A percentile compares a stretch with the other conserved stretches of the same genome.
These are phyloP conservation scores for Napeogenes sylphis DNA, from an alignment of 2,888 invertebrate species.

Conservation along the genomic window DNA sequence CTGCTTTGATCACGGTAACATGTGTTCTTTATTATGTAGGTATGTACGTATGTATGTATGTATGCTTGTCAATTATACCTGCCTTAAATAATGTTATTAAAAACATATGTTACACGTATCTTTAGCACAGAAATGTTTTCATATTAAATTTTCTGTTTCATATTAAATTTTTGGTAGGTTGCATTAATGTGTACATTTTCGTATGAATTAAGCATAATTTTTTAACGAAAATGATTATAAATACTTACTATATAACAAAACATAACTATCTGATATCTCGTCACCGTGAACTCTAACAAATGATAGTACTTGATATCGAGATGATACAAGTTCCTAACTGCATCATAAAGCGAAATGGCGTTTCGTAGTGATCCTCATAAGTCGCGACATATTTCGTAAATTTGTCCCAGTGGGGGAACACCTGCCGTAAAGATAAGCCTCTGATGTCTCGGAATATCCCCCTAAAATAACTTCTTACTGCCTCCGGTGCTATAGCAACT, in stretches of 20 bases:
- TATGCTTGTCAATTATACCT: too few species aligned
- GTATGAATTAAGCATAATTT: too few species aligned
- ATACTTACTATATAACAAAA: too few species aligned
- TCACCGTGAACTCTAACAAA: neutral
- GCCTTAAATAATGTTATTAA: too few species aligned
- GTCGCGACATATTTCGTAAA: constrained; percentile 72
- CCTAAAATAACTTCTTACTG: constrained; percentile 77
- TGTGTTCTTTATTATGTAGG: constrained; percentile 19
- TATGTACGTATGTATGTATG: neutral
- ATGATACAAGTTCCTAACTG: constrained; percentile 16
- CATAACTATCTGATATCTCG: too few species aligned
- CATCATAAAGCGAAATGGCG: constrained; percentile 35
- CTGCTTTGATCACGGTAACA: constrained; percentile 53
- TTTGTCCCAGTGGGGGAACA: constrained; percentile 69
- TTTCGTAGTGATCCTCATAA: constrained; percentile 66
- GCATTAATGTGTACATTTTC: too few species aligned
- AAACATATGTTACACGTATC: too few species aligned
- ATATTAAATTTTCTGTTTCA: too few species aligned
- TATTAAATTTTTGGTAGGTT: too few species aligned
- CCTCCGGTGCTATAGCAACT: constrained; percentile 72
- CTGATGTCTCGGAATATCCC: constrained; percentile 72
- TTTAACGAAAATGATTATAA: too few species aligned
- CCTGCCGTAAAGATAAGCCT: constrained; percentile 78
- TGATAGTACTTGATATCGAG: neutral
- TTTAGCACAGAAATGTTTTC: too few species aligned